phyloP scores from a whole-genome alignment of 1,140 invertebrate species.

The Drosophila ironensis region DNA sequence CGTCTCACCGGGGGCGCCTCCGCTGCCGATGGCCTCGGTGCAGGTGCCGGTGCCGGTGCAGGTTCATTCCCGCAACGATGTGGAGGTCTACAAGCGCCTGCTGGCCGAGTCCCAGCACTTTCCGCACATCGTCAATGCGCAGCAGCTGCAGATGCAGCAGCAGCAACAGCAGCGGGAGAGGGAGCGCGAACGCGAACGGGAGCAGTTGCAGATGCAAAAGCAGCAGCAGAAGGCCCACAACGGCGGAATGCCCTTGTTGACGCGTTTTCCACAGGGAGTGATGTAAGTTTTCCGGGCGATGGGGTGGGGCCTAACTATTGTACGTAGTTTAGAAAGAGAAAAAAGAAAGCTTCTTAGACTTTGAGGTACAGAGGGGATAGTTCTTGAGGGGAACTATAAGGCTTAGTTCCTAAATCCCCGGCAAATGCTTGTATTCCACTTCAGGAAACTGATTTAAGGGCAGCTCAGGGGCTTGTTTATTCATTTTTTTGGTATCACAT shows the following conservation, averaged over 20 bases:
- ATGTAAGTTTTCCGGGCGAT: conserved; percentile 71
- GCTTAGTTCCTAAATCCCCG: no score
- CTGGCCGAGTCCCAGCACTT: conserved; percentile 58
- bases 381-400: no score
- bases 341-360: not conserved
- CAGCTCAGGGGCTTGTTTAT: no score
- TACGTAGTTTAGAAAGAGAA: no score
- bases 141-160: conserved; percentile 62
- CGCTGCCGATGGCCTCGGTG: not conserved
- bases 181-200: conserved; percentile 31
- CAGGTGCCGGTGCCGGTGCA: conserved; percentile 6
- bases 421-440: no score
- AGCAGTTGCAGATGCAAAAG: conserved; percentile 50
- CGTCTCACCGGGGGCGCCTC: conserved; percentile 13
- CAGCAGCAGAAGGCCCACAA: conserved; percentile 66
- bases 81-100: conserved; percentile 61
- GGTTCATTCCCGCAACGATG: conserved; percentile 47
- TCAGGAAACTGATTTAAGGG: no score
- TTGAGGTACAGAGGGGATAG: not conserved
- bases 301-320: no score
- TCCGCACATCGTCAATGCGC: conserved; percentile 67
- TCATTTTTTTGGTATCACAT: no score
- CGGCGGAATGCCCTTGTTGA: conserved; percentile 56
- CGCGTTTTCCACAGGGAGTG: conserved; percentile 59
- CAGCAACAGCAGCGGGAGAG: conserved; percentile 25